Evolutionary conservation across 2,113 vertebrate species (phyloP), one percentile per base, ranked within the genome.

Genomic region (Panurus biarmicus): DNA sequence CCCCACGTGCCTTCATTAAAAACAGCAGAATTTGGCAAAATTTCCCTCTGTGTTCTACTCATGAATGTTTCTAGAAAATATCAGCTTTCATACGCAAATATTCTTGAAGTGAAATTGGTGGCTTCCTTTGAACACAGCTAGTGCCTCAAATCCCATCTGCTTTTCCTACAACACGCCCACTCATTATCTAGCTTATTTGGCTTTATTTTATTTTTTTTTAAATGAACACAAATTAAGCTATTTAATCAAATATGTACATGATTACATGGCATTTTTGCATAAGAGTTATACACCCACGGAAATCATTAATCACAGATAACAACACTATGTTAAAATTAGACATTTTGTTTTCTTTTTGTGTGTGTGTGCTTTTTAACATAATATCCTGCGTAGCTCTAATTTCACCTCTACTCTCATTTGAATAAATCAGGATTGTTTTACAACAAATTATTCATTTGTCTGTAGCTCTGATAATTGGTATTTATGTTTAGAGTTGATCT

Each of bases 371-470:
- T 95, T 96, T 97, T 93, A 96, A 92, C 96, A 97, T 93, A 95
- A 97, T 96, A 97, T 96, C 96, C 94, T 95, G 88, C 4, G 0
- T 78, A 81, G 87, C 72, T 83, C 90, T 92, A 93, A 95, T 97
- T 97, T 97, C 95, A 96, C 95, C 94, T 96, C 93, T 86, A 67
- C 87, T 90, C 83, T 95, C 85, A 93, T 91, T 95, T 95, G 92
- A 97, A 97, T 95, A 90, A 94, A 95, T 60, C 89, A 86, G 87
- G 87, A 97, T 97, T 95, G 94, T 96, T 97, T 96, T 91, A 96
- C 96, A 96, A 93, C 97, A 96, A 97, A 97, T 97, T 97, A 97
- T 98, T 97, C 96, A 97, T 98, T 96, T 97, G 93, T 93, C 97
- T 93, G 96, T 92, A 94, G 94, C 94, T 89, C 92, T 95, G 96